A percentile compares a stretch with the other conserved stretches of the same genome.
Conservation (phyloP, 2,888 invertebrate species). For the Ichneumoninae sp. region DNA sequence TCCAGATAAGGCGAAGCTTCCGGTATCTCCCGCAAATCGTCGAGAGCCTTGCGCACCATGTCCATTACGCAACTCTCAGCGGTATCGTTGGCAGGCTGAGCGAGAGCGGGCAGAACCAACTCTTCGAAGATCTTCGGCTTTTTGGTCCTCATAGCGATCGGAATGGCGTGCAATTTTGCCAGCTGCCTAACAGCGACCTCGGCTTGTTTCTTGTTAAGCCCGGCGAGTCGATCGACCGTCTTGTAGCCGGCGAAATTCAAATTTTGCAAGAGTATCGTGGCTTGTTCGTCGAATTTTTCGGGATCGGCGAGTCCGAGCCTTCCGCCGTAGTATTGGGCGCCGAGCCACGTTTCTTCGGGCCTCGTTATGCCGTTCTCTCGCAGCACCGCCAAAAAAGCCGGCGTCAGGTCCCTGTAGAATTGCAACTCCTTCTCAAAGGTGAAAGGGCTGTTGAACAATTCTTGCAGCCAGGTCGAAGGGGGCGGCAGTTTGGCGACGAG, state of each 20-base stretch:
- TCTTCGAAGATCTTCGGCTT: constrained; percentile 78
- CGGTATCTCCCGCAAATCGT: constrained; percentile 73
- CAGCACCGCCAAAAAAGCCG: constrained; percentile 75
- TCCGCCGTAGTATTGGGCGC: constrained; percentile 79
- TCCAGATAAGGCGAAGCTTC: constrained; percentile 73
- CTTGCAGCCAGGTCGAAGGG: constrained; percentile 76
- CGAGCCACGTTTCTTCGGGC: constrained; percentile 73
- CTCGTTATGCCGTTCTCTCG: constrained; percentile 73
- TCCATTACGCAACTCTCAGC: constrained; percentile 73
- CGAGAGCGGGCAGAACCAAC: constrained; percentile 71
- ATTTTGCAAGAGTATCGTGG: constrained; percentile 80
- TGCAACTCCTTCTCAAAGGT: constrained; percentile 81
- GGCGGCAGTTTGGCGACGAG: constrained; percentile 82
- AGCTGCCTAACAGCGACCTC: constrained; percentile 77
- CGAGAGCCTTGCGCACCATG: constrained; percentile 76
- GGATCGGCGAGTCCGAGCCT: constrained; percentile 75
- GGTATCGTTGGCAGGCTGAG: constrained; percentile 68
- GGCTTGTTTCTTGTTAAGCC: constrained; percentile 77
- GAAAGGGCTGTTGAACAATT: constrained; percentile 80
- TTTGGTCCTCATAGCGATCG: constrained; percentile 76
- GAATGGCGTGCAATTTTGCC: constrained; percentile 79
- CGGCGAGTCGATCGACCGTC: constrained; percentile 78
- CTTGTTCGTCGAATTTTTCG: constrained; percentile 78
- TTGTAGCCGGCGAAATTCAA: constrained; percentile 76
- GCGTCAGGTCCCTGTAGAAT: constrained; percentile 78